A percentile compares a stretch with the other conserved stretches of the same genome.
Conservation (phyloP, 2,113 vertebrate species). For the Corapipo altera region DNA sequence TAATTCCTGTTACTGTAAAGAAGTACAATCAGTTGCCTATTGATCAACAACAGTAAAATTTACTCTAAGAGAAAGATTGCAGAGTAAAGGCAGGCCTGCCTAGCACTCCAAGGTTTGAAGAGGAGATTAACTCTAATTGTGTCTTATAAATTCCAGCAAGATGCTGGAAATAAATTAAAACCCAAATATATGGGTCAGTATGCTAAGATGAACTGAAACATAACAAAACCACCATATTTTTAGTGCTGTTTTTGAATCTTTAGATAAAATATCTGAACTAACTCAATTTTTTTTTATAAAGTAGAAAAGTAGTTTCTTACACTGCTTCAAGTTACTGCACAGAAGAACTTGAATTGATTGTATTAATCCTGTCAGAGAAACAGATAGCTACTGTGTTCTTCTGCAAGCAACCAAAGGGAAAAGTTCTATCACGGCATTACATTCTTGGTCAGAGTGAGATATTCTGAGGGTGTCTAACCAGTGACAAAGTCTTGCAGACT, state of each 20-base stretch:
- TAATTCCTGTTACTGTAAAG: neutral
- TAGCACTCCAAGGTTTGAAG: neutral
- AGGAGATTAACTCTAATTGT: neutral
- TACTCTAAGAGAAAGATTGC: neutral
- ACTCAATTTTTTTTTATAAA: neutral
- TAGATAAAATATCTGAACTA: neutral
- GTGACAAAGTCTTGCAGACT: neutral
- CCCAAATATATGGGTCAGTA: neutral
- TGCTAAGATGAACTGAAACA: neutral
- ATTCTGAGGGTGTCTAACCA: neutral
- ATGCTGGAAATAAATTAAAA: neutral
- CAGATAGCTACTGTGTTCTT: neutral
- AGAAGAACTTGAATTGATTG: neutral
- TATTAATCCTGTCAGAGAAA: neutral
- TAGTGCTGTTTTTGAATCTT: neutral
- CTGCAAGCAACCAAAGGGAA: neutral
- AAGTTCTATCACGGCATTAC: neutral
- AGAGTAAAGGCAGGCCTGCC: neutral
- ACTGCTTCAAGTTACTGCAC: neutral
- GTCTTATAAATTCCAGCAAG: neutral
- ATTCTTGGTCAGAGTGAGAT: neutral
- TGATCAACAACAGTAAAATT: neutral
- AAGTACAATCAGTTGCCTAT: rapidly evolving
- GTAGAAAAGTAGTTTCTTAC: neutral
- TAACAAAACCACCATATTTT: neutral